Conservation (phyloP, 1,140 invertebrate species). For the Drosophila repleta region DNA sequence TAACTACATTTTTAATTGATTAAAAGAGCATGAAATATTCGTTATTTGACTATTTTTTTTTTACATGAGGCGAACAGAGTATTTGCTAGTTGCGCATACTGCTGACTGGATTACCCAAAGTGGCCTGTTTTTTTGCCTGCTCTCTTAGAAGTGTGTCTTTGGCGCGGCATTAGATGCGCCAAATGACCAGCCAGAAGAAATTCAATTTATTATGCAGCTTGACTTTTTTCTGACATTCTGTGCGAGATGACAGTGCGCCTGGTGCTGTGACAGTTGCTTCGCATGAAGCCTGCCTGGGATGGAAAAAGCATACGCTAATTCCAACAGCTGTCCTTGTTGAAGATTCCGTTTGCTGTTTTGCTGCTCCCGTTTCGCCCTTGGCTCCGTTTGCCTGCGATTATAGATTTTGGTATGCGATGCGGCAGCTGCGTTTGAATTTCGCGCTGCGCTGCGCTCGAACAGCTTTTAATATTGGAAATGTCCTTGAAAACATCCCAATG, state of each 20-base stretch:
- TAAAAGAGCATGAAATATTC: too few species aligned
- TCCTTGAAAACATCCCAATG: slow-evolving; percentile 70
- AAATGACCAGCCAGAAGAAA: slow-evolving; percentile 77
- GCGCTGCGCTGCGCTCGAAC: slow-evolving; percentile 72
- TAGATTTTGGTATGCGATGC: slow-evolving; percentile 60
- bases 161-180: slow-evolving; percentile 63
- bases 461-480: slow-evolving; percentile 76
- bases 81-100: neutral
- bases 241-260: slow-evolving; percentile 63
- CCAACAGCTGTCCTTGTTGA: slow-evolving; percentile 61
- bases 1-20: too few species aligned
- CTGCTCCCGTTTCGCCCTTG: neutral
- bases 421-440: slow-evolving; percentile 79
- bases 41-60: too few species aligned
- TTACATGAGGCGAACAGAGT: too few species aligned
- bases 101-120: neutral
- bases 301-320: slow-evolving; percentile 62
- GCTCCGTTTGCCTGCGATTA: slow-evolving; percentile 21
- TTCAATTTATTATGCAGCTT: slow-evolving; percentile 81
- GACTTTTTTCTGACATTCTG: slow-evolving; percentile 66
- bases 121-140: slow-evolving; percentile 23
- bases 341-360: slow-evolving; percentile 45
- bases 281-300: slow-evolving; percentile 20
- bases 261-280: slow-evolving; percentile 32
- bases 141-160: slow-evolving; percentile 53